These are phyloP conservation scores for Bufo gargarizans DNA, from an alignment of 2,113 vertebrate genomes.

Conservation along the genomic window DNA sequence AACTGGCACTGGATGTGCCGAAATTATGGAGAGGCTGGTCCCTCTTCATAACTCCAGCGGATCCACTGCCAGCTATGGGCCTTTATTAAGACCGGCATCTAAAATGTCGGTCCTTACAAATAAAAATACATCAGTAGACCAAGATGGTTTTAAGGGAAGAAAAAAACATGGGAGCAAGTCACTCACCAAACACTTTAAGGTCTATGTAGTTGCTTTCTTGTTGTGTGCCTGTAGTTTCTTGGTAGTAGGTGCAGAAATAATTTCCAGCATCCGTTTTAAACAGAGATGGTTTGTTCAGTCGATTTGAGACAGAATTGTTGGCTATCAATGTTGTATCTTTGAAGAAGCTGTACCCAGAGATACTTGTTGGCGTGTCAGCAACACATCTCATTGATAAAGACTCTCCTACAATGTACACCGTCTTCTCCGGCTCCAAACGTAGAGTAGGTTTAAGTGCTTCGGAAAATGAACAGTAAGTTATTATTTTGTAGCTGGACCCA, in stretches of 20 bases:
- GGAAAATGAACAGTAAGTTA: not conserved
- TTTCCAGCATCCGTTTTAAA: not conserved
- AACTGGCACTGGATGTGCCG: no score
- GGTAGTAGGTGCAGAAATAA: constrained; percentile 14
- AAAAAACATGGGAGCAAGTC: not conserved
- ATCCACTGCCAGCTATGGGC: no score
- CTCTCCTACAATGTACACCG: constrained; percentile 30
- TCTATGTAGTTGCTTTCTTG: not conserved
- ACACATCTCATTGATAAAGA: constrained; percentile 14
- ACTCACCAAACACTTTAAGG: constrained; percentile 30
- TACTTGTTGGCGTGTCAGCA: constrained; percentile 8
- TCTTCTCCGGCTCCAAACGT: not conserved
- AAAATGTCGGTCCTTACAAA: no score
- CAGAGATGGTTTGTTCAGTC: not conserved
- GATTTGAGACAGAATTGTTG: not conserved
- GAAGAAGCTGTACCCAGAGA: constrained; percentile 23
- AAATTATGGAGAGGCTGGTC: no score
- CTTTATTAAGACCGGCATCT: no score
- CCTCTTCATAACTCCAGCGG: no score
- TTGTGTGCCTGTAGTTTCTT: not conserved
- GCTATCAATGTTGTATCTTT: not conserved
- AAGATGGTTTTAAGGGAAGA: no score
- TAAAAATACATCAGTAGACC: no score
- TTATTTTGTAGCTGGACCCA: not conserved
- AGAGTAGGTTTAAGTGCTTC: not conserved